phyloP scores from a whole-genome alignment of 2,113 vertebrate genomes.

The Nipponia nippon region DNA sequence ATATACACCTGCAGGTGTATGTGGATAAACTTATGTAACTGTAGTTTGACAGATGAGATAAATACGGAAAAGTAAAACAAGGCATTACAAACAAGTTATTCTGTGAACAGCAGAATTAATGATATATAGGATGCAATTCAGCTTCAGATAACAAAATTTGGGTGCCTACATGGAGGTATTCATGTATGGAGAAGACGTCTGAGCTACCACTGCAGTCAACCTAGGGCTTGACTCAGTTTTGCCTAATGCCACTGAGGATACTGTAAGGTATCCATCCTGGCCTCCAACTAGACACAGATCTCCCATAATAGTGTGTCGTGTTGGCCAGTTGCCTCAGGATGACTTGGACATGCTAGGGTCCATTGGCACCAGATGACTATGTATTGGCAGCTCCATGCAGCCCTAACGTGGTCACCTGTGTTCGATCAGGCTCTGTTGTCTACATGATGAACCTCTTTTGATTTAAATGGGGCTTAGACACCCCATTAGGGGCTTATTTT shows the following conservation, averaged over 20 bases:
- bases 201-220: neutral
- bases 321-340: neutral
- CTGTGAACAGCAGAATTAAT: neutral
- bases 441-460: neutral
- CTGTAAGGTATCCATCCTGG: neutral
- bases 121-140: neutral
- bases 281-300: neutral
- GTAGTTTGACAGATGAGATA: neutral
- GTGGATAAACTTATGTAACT: neutral
- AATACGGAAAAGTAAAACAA: neutral
- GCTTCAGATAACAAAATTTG: neutral
- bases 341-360: neutral
- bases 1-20: neutral
- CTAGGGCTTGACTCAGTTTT: neutral
- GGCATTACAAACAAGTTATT: neutral
- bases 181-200: rapidly evolving
- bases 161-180: neutral
- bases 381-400: neutral
- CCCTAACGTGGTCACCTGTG: neutral
- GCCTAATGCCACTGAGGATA: neutral
- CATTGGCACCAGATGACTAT: neutral
- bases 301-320: neutral
- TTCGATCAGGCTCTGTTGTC: neutral
- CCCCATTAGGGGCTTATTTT: neutral
- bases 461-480: neutral